These are phyloP conservation scores for Calcarius lapponicus DNA, from an alignment of 2,797 vertebrate genomes.

Conservation along the genomic window DNA sequence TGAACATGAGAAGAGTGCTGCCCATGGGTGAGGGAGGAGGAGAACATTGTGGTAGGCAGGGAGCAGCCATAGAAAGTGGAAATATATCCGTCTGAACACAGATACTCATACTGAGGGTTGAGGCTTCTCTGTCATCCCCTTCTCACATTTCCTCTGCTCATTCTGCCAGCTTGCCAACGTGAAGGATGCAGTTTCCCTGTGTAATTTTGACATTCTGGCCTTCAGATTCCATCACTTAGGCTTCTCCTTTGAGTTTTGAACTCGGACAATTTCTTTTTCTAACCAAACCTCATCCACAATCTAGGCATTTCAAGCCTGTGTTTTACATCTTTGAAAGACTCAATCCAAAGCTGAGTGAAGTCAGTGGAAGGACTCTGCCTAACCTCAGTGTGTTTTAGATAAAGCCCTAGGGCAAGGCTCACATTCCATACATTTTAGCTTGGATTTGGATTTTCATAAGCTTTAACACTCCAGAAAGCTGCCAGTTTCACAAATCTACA, in stretches of 20 bases:
- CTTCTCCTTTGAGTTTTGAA: background rate
- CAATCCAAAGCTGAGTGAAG: background rate
- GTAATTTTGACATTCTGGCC: background rate
- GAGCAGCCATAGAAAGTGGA: background rate
- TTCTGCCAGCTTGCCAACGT: background rate
- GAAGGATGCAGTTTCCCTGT: background rate
- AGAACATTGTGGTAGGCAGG: background rate
- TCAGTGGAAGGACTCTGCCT: background rate
- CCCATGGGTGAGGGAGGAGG: background rate
- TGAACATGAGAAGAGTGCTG: background rate
- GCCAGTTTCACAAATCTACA: slow-evolving; percentile 23
- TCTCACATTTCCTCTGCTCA: background rate
- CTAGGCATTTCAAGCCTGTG: background rate
- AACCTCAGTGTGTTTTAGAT: background rate
- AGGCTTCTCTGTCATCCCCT: background rate
- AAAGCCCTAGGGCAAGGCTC: background rate
- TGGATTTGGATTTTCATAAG: slow-evolving; percentile 67
- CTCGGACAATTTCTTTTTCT: background rate
- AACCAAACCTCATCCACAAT: background rate
- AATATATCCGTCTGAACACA: background rate
- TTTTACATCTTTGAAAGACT: background rate
- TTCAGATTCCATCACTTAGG: background rate
- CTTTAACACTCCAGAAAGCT: slow-evolving; percentile 33
- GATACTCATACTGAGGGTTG: background rate
- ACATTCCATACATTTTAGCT: slow-evolving; percentile 64